Conservation (phyloP, 2,797 vertebrate genomes). For the Lemur catta region DNA sequence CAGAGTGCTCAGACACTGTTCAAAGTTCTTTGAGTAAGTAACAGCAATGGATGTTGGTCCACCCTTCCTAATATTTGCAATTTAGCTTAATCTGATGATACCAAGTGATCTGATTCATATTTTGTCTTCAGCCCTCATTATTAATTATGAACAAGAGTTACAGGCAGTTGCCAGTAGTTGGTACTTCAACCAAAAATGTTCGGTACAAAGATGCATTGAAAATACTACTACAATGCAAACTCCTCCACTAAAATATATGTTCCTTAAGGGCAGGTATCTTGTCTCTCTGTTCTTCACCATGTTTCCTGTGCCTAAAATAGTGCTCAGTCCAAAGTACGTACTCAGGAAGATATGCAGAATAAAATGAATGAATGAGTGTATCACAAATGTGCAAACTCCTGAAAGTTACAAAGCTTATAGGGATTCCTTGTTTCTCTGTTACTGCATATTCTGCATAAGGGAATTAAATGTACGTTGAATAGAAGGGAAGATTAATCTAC, state of each 20-base stretch:
- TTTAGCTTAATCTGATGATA: not conserved
- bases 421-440: not conserved
- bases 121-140: not conserved
- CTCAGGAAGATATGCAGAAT: not conserved
- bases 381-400: not conserved
- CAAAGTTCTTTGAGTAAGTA: conserved; percentile 8
- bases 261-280: not conserved
- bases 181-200: not conserved
- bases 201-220: not conserved
- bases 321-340: not conserved
- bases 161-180: not conserved
- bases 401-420: not conserved
- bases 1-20: not conserved
- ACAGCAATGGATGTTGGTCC: not conserved
- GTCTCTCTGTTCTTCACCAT: not conserved
- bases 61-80: conserved; percentile 14
- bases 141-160: conserved; percentile 13
- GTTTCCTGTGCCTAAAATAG: not conserved
- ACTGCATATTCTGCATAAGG: not conserved
- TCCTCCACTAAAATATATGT: not conserved
- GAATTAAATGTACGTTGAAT: not conserved
- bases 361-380: not conserved
- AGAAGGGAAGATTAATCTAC: not conserved
- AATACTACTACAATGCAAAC: not conserved
- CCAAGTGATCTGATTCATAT: conserved; percentile 15